phyloP scores from a whole-genome alignment of 2,797 vertebrate genomes.

The Taenioides sp. region DNA sequence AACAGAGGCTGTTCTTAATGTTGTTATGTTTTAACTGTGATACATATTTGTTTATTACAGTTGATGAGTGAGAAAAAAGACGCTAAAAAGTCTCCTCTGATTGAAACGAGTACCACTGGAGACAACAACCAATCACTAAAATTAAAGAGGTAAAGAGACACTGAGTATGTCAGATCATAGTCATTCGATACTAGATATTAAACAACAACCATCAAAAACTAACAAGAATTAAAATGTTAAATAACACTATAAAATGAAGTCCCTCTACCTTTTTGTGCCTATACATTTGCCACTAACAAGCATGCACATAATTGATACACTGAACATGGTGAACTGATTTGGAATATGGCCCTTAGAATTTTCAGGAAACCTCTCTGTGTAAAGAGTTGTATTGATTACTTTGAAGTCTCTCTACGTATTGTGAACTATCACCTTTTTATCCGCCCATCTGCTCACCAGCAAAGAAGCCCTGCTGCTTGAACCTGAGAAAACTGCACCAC shows the following conservation, averaged over 20 bases:
- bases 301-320: too few relatives aligned
- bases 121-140: constrained; percentile 96
- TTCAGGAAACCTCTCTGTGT: not conserved
- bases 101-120: constrained; percentile 91
- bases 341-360: not conserved
- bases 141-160: constrained; percentile 85
- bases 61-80: constrained; percentile 93
- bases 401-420: not conserved
- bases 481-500: constrained; percentile 87
- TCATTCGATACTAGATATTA: too few relatives aligned
- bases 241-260: too few relatives aligned
- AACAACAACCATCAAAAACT: too few relatives aligned
- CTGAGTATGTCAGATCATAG: too few relatives aligned
- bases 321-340: not conserved
- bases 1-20: not conserved
- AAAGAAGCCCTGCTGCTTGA: constrained; percentile 94
- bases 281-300: too few relatives aligned
- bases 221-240: too few relatives aligned
- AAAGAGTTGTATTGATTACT: not conserved
- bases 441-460: constrained; percentile 63
- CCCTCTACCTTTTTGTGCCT: too few relatives aligned
- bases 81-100: constrained; percentile 91
- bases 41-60: constrained; percentile 66
- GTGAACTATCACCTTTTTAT: not conserved
- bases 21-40: not conserved